Conservation (phyloP, 2,797 vertebrate genomes). For the Artibeus lituratus region DNA sequence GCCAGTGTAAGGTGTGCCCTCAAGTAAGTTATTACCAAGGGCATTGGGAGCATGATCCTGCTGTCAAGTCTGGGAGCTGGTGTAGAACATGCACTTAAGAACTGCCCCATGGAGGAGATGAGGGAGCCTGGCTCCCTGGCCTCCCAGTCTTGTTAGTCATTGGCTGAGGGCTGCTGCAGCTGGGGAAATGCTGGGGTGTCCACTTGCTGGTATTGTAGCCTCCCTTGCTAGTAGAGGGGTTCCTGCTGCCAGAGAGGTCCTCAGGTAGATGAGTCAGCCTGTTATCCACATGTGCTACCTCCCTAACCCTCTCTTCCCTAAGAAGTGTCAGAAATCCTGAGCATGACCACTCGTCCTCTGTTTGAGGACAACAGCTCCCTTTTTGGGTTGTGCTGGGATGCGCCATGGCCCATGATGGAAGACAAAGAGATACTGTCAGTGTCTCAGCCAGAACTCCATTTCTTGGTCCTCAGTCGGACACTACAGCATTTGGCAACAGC, state of each 20-base stretch:
- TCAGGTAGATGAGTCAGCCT: neutral
- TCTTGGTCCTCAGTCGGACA: neutral
- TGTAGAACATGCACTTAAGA: fast-evolving
- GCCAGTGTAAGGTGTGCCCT: neutral
- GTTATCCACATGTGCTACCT: neutral
- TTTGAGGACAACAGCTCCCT: neutral
- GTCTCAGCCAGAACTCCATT: neutral
- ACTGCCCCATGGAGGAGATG: too few relatives aligned
- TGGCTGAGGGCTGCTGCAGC: neutral
- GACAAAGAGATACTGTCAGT: neutral
- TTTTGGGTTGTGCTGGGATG: neutral
- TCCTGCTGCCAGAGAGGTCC: neutral
- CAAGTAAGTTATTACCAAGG: neutral
- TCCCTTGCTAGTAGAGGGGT: neutral
- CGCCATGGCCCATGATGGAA: neutral
- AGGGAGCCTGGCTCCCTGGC: neutral
- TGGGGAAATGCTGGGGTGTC: too few relatives aligned
- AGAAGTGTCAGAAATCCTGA: neutral
- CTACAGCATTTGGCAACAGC: neutral
- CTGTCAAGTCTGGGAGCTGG: neutral
- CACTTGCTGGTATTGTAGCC: neutral
- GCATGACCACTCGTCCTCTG: fast-evolving
- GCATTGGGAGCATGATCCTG: fast-evolving
- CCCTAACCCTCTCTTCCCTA: fast-evolving
- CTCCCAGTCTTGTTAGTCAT: too few relatives aligned